Evolutionary conservation across 2,797 vertebrate genomes (phyloP).

Genomic region (Pseudochaenichthys georgianus): DNA sequence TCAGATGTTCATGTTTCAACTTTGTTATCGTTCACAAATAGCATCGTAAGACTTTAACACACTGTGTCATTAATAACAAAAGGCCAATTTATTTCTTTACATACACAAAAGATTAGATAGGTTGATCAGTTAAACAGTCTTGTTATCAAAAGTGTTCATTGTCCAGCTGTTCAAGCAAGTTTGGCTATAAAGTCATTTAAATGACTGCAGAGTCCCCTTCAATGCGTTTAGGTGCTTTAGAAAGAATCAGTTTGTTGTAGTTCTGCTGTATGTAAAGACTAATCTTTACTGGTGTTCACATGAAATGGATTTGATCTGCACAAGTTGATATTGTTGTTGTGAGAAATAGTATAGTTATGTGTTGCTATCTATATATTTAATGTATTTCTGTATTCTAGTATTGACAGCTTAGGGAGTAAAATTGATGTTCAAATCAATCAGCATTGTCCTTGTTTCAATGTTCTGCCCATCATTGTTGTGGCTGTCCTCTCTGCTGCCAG

Average conservation of each 20-base stretch:
- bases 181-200: neutral
- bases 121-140: neutral
- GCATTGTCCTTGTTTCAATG: constrained; percentile 23
- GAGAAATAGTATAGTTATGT: neutral
- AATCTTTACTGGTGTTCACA: too few species aligned
- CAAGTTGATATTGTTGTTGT: constrained; percentile 25
- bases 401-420: constrained; percentile 39
- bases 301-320: neutral
- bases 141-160: constrained; percentile 11
- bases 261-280: neutral
- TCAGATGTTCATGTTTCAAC: neutral
- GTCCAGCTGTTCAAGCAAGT: neutral
- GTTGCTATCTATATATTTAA: constrained; percentile 1
- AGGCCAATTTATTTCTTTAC: constrained; percentile 6
- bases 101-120: constrained; percentile 60
- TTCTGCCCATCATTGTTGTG: neutral
- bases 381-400: constrained; percentile 14
- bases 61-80: neutral
- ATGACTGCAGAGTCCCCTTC: neutral
- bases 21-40: constrained; percentile 55
- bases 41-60: neutral
- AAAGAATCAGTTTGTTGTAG: neutral
- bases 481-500: neutral
- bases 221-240: neutral
- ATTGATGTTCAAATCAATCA: constrained; percentile 20